A percentile compares a stretch with the other conserved stretches of the same genome.
These are phyloP conservation scores for Chrysolophus pictus DNA, from an alignment of 2,797 vertebrate genomes.

Conservation along the genomic window DNA sequence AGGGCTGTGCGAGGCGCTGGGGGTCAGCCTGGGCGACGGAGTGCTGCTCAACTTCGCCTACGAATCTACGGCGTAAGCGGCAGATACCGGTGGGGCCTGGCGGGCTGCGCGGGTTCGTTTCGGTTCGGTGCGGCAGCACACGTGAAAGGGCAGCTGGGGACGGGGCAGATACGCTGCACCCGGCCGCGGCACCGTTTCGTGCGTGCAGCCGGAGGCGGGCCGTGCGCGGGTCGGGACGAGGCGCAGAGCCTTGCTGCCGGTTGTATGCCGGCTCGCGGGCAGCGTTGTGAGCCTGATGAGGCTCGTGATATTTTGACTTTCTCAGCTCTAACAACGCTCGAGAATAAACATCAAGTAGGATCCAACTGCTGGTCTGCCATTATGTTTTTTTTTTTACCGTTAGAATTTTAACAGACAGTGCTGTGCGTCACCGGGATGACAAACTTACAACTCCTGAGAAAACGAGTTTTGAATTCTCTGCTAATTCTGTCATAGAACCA, in stretches of 20 bases:
- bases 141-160: neutral
- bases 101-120: accelerated
- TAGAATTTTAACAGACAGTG: neutral
- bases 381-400: neutral
- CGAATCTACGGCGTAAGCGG: slow-evolving; percentile 90
- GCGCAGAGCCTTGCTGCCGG: neutral
- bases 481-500: neutral
- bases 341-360: accelerated
- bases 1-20: slow-evolving; percentile 80
- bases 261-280: neutral
- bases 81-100: neutral
- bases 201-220: accelerated
- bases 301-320: neutral
- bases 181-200: accelerated
- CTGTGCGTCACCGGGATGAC: neutral
- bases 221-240: too few species aligned
- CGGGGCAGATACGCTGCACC: accelerated
- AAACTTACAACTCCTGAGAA: neutral
- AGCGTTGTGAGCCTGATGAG: accelerated
- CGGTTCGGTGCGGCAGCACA: accelerated
- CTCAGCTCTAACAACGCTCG: accelerated
- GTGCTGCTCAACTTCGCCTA: slow-evolving; percentile 93
- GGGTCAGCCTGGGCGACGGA: slow-evolving; percentile 79
- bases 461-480: neutral
- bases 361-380: neutral